phyloP scores from a whole-genome alignment of 2,888 invertebrate genomes.

The Drosophila anomelani region DNA sequence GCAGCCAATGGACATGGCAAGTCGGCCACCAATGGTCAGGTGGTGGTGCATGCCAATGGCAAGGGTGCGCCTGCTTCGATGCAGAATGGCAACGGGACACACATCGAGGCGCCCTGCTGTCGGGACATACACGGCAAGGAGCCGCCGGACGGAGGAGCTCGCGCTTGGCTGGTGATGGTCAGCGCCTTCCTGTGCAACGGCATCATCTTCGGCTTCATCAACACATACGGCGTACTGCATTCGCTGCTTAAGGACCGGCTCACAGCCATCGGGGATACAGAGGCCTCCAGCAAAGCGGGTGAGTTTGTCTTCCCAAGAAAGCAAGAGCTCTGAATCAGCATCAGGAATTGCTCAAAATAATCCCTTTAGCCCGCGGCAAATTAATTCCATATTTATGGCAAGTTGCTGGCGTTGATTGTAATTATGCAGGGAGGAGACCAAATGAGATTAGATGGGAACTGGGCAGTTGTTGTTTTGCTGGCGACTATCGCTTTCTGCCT shows the following conservation, averaged over 20 bases:
- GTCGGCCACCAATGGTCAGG: constrained; percentile 35
- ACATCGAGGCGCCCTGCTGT: constrained; percentile 80
- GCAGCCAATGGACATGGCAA: constrained; percentile 53
- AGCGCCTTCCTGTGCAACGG: constrained; percentile 96
- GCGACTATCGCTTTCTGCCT: constrained; percentile 28
- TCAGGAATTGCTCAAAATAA: constrained; percentile 49
- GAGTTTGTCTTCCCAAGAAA: constrained; percentile 71
- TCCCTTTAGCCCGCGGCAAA: constrained; percentile 63
- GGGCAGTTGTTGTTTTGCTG: constrained; percentile 61
- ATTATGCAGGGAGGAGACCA: constrained; percentile 57
- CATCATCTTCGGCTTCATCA: constrained; percentile 95
- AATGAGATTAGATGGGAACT: constrained; percentile 64
- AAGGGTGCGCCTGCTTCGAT: constrained; percentile 37
- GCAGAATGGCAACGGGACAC: constrained; percentile 59
- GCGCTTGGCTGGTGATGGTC: constrained; percentile 93
- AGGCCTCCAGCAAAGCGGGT: constrained; percentile 94
- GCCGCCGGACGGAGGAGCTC: constrained; percentile 91
- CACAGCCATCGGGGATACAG: constrained; percentile 87
- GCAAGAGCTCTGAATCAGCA: constrained; percentile 9
- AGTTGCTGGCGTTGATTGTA: constrained; percentile 58
- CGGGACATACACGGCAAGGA: constrained; percentile 81
- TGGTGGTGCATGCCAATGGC: constrained; percentile 46
- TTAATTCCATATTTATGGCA: constrained; percentile 58
- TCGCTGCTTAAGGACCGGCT: constrained; percentile 88
- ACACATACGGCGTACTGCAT: constrained; percentile 92